A percentile compares a stretch with the other conserved stretches of the same genome.
Evolutionary conservation across 2,797 vertebrate species (phyloP).

Genomic region (Coendou prehensilis): DNA sequence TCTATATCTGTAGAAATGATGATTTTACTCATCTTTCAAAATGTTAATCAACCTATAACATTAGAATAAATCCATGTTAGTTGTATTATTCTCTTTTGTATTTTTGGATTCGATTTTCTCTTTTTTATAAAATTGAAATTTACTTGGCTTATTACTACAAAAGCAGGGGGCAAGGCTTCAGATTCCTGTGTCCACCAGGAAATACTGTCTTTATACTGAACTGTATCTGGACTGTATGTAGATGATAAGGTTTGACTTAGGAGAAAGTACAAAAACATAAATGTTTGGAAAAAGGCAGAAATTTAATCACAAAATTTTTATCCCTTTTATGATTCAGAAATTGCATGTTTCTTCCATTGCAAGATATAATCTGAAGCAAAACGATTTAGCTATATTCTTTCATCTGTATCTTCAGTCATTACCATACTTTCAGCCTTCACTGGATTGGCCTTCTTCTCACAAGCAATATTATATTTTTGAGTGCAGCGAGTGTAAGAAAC

Average conservation of each 20-base stretch:
- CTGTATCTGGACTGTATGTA: background rate
- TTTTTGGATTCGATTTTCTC: background rate
- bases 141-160: background rate
- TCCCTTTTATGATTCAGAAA: background rate
- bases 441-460: constrained; percentile 55
- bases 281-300: background rate
- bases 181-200: background rate
- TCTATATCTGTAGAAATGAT: background rate
- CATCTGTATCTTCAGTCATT: background rate
- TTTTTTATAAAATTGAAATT: background rate
- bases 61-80: background rate
- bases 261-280: background rate
- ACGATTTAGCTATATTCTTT: background rate
- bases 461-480: fast-evolving
- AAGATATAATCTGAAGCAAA: background rate
- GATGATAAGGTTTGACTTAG: background rate
- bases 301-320: background rate
- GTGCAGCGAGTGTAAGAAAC: fast-evolving
- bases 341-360: background rate
- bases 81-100: background rate
- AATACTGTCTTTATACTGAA: background rate
- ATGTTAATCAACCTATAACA: background rate
- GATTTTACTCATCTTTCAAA: background rate
- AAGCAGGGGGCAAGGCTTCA: background rate
- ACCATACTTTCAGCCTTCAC: constrained; percentile 45